These are phyloP conservation scores for Furnarius figulus DNA, from an alignment of 2,113 vertebrate genomes.

Conservation along the genomic window DNA sequence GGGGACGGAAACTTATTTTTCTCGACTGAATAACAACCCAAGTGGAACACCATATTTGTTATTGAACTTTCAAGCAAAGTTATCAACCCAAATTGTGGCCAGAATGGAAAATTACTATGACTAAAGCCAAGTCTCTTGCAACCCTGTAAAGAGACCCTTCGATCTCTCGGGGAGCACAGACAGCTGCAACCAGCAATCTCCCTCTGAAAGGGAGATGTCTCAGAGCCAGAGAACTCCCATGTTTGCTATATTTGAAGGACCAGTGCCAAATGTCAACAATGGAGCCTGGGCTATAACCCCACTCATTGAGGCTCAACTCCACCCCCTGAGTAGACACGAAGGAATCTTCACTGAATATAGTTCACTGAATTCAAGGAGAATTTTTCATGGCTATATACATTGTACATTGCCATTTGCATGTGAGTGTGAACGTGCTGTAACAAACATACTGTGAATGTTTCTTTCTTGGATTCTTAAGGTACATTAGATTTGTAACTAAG, in stretches of 20 bases:
- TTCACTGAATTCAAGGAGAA: neutral
- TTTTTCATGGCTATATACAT: neutral
- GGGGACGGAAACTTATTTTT: neutral
- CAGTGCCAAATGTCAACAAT: neutral
- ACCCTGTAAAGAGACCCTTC: neutral
- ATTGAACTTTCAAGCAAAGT: neutral
- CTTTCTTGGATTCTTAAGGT: neutral
- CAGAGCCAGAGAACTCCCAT: neutral
- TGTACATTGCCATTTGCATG: neutral
- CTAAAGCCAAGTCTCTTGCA: neutral
- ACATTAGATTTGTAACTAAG: neutral
- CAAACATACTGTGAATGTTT: neutral
- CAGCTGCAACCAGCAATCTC: neutral
- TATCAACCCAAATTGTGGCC: fast-evolving
- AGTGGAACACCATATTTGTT: neutral
- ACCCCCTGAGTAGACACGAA: neutral
- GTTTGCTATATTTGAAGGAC: neutral
- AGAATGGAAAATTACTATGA: neutral
- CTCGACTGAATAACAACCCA: neutral
- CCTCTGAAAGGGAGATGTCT: neutral
- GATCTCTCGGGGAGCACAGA: neutral
- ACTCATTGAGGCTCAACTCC: neutral
- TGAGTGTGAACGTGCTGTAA: neutral
- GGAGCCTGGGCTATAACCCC: neutral
- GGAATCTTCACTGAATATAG: neutral